phyloP scores from a whole-genome alignment of 2,888 invertebrate species.

The Geophilus truncorum region DNA sequence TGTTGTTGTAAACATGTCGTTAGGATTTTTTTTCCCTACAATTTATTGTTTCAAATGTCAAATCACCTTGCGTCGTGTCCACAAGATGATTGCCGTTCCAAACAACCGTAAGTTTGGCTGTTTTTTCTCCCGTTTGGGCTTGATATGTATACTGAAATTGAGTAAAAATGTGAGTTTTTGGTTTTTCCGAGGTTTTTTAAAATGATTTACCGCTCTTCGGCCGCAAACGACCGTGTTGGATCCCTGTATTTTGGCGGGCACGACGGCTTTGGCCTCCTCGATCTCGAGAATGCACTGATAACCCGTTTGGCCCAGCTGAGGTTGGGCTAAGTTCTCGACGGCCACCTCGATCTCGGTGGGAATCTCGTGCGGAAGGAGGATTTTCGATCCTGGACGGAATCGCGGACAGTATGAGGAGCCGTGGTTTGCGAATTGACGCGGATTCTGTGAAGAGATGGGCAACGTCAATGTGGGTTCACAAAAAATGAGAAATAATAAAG shows the following conservation, averaged over 20 bases:
- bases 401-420: slow-evolving; percentile 71
- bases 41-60: background rate
- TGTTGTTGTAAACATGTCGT: background rate
- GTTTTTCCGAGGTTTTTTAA: background rate
- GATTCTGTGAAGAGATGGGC: slow-evolving; percentile 52
- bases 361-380: slow-evolving; percentile 80
- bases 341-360: slow-evolving; percentile 82
- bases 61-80: slow-evolving; percentile 64
- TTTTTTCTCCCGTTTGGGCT: slow-evolving; percentile 76
- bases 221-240: slow-evolving; percentile 40
- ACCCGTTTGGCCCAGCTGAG: slow-evolving; percentile 74
- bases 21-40: background rate
- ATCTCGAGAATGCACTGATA: slow-evolving; percentile 75
- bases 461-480: too few relatives aligned
- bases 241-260: slow-evolving; percentile 42
- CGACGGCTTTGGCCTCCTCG: slow-evolving; percentile 43
- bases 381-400: slow-evolving; percentile 65
- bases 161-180: background rate
- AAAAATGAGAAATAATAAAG: too few relatives aligned
- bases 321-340: slow-evolving; percentile 84
- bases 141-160: slow-evolving; percentile 73
- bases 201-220: slow-evolving; percentile 40
- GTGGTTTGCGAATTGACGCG: slow-evolving; percentile 56
- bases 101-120: slow-evolving; percentile 82
- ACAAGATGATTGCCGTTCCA: slow-evolving; percentile 91